Evolutionary conservation across 2,888 invertebrate species (phyloP).

Genomic region (Apodemia zela): DNA sequence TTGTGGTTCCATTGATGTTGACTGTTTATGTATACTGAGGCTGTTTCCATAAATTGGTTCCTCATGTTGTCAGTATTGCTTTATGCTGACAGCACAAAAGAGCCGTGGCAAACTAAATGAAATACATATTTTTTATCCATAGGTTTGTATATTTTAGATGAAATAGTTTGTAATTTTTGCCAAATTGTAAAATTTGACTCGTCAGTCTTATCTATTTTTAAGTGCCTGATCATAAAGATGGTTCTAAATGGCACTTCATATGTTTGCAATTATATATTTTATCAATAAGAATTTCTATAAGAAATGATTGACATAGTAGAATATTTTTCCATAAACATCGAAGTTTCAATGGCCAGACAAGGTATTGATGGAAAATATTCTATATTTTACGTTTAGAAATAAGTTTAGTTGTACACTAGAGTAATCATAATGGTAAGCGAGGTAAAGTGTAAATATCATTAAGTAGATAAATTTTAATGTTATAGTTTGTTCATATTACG

Average conservation of each 20-base stretch:
- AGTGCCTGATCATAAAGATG: slow-evolving; percentile 16
- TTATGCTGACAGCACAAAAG: slow-evolving; percentile 1
- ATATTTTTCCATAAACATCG: slow-evolving; percentile 42
- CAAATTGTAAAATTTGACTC: slow-evolving; percentile 11
- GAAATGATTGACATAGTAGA: slow-evolving; percentile 63
- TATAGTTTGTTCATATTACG: slow-evolving; percentile 80
- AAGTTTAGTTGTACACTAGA: slow-evolving; percentile 70
- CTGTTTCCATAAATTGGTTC: slow-evolving; percentile 30
- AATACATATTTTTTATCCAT: slow-evolving; percentile 13
- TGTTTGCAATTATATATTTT: slow-evolving; percentile 14
- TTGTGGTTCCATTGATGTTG: slow-evolving; percentile 35
- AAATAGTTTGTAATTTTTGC: slow-evolving; percentile 10
- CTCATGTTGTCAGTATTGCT: neutral
- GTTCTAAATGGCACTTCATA: slow-evolving; percentile 16
- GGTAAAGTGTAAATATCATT: slow-evolving; percentile 79
- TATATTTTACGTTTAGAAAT: slow-evolving; percentile 45
- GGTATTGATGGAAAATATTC: slow-evolving; percentile 30
- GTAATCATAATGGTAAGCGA: slow-evolving; percentile 66
- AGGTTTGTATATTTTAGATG: slow-evolving; percentile 12
- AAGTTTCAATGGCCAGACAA: neutral
- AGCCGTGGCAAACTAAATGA: slow-evolving; percentile 9
- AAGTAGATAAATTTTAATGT: slow-evolving; percentile 80
- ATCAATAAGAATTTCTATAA: slow-evolving; percentile 25
- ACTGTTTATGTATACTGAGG: slow-evolving; percentile 40
- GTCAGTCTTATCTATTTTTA: neutral